Evolutionary conservation across 2,888 invertebrate species (phyloP).

Genomic region (Ligdia adustata): DNA sequence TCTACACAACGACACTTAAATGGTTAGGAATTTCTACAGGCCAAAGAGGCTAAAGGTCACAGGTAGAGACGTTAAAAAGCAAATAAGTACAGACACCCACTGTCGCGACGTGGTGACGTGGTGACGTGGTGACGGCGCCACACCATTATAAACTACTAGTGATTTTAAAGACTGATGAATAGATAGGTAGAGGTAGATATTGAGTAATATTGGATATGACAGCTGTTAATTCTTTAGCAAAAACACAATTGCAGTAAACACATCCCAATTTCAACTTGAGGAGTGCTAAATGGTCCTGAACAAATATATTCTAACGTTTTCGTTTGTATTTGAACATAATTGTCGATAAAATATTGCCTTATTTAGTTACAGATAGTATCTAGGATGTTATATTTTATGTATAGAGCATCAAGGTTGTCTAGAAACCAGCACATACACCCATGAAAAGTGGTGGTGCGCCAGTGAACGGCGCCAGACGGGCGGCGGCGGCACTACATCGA

Average conservation of each 20-base stretch:
- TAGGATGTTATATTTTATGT: too few relatives aligned
- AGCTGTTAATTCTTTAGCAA: too few relatives aligned
- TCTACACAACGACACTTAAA: neutral
- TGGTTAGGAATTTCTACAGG: neutral
- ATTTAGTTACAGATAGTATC: too few relatives aligned
- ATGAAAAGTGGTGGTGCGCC: conserved; percentile 62
- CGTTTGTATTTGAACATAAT: too few relatives aligned
- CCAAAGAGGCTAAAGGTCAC: conserved; percentile 15
- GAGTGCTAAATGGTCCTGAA: too few relatives aligned
- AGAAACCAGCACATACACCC: conserved; percentile 34
- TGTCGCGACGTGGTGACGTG: conserved; percentile 3
- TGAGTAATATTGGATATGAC: too few relatives aligned
- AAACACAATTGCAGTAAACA: too few relatives aligned
- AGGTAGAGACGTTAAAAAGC: conserved; percentile 3
- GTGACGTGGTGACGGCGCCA: neutral
- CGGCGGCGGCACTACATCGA: conserved; percentile 70
- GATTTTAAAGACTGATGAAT: conserved; percentile 27
- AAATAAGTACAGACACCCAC: conserved; percentile 14
- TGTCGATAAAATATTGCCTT: too few relatives aligned
- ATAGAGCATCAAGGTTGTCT: conserved; percentile 16
- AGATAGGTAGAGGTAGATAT: too few relatives aligned
- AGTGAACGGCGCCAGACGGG: conserved; percentile 55
- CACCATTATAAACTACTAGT: conserved; percentile 8
- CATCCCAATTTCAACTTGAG: too few relatives aligned
- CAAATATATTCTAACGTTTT: too few relatives aligned